A percentile compares a stretch with the other conserved stretches of the same genome.
Conservation (phyloP, 1,140 invertebrate genomes). For the Cyclina sinensis region DNA sequence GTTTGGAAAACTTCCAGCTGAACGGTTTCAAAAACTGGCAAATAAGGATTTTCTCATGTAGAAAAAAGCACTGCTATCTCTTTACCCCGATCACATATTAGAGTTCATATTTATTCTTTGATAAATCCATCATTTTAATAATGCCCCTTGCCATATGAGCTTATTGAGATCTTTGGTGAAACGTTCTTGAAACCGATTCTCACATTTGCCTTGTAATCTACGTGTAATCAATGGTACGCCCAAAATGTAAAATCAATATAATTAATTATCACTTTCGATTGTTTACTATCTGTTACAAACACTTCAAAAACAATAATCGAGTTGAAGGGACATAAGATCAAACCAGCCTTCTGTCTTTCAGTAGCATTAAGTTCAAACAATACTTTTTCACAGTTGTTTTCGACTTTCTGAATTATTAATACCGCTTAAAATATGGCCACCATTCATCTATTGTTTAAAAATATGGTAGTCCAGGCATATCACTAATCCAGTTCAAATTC, state of each 20-base stretch:
- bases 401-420: neutral
- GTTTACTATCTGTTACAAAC: neutral
- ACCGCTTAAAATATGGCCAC: neutral
- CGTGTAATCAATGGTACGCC: neutral
- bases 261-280: constrained; percentile 7
- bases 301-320: neutral
- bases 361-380: neutral
- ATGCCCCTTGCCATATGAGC: neutral
- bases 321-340: neutral
- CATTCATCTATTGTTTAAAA: neutral
- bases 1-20: constrained; percentile 38
- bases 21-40: neutral
- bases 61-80: constrained; percentile 13
- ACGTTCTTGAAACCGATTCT: neutral
- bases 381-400: neutral
- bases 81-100: constrained; percentile 2
- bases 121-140: constrained; percentile 30
- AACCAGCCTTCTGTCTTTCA: neutral
- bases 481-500: neutral
- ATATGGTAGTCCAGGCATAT: neutral
- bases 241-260: neutral
- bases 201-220: neutral
- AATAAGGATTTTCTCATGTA: constrained; percentile 32
- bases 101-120: constrained; percentile 42
- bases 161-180: neutral